Percentiles rank a stretch among this genome's conserved stretches.
Conservation (phyloP, 2,888 invertebrate genomes). For the Melanargia galathea region DNA sequence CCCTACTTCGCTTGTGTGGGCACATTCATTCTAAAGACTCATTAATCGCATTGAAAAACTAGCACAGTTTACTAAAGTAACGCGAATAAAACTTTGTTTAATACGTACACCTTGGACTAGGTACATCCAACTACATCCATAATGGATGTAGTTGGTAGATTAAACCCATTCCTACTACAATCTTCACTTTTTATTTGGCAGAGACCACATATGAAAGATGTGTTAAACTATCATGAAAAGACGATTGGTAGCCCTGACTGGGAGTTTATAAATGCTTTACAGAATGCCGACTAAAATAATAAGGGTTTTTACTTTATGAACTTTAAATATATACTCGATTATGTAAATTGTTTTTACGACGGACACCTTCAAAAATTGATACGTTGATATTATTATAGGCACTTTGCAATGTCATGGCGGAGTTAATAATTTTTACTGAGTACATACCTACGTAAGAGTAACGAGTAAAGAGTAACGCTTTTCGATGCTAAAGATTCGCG, state of each 20-base stretch:
- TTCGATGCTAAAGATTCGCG: too few species aligned
- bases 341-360: slow-evolving; percentile 16
- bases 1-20: too few species aligned
- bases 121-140: too few species aligned
- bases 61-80: too few species aligned
- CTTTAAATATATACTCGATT: slow-evolving; percentile 17
- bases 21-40: too few species aligned
- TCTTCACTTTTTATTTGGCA: background rate
- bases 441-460: too few species aligned
- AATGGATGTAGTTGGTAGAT: background rate
- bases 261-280: slow-evolving; percentile 15
- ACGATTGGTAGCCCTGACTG: background rate
- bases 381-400: background rate
- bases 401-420: slow-evolving; percentile 17
- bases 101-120: too few species aligned
- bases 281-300: slow-evolving; percentile 19
- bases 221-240: background rate
- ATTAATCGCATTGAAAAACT: too few species aligned
- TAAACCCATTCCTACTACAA: background rate
- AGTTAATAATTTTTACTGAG: background rate
- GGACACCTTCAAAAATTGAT: slow-evolving; percentile 16
- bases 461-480: too few species aligned
- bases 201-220: background rate
- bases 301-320: slow-evolving; percentile 16
- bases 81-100: too few species aligned